Conservation (phyloP, 2,113 vertebrate species). For the Ammospiza caudacuta region DNA sequence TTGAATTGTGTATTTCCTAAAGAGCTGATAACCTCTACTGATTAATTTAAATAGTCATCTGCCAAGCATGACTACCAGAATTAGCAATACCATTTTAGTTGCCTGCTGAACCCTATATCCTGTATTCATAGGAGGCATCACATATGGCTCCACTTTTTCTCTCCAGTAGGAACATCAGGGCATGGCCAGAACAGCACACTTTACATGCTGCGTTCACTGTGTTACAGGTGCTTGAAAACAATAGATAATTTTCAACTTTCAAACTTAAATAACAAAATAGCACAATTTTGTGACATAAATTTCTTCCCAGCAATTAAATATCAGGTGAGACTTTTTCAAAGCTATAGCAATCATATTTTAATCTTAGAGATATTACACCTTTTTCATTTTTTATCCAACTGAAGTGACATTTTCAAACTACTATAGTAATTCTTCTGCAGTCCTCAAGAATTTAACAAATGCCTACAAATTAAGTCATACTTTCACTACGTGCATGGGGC, state of each 20-base stretch:
- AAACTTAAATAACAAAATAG: neutral
- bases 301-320: neutral
- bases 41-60: neutral
- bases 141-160: neutral
- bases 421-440: neutral
- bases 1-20: neutral
- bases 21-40: neutral
- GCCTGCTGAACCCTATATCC: neutral
- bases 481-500: neutral
- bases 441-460: neutral
- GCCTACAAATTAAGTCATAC: neutral
- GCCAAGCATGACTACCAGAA: neutral
- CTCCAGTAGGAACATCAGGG: neutral
- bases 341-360: neutral
- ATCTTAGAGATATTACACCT: neutral
- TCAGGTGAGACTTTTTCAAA: neutral
- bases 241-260: neutral
- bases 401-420: neutral
- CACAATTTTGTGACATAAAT: neutral
- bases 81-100: neutral
- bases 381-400: neutral
- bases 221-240: neutral
- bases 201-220: neutral
- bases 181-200: neutral
- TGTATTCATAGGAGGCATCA: neutral